phyloP scores from a whole-genome alignment of 2,888 invertebrate species.

The Pediacus dermestoides region DNA sequence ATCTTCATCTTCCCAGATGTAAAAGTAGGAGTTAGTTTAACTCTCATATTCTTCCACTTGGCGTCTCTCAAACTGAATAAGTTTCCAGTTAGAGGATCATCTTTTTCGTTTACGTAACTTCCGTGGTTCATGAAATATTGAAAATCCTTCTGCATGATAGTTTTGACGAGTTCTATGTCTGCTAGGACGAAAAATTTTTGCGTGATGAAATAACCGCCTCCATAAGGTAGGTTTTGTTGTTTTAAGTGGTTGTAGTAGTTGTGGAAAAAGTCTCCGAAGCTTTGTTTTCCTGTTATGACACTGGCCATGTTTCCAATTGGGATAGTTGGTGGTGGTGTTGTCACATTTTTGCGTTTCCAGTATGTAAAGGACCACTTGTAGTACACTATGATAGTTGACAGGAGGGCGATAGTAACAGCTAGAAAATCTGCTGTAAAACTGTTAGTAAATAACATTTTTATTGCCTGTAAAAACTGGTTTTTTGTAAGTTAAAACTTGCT shows the following conservation, averaged over 20 bases:
- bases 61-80: slow-evolving; percentile 34
- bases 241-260: slow-evolving; percentile 20
- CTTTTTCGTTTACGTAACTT: slow-evolving; percentile 32
- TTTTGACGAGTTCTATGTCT: slow-evolving; percentile 38
- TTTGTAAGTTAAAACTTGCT: too few relatives aligned
- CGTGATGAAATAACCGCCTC: slow-evolving; percentile 28
- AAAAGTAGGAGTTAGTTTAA: slow-evolving; percentile 46
- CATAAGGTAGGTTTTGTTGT: slow-evolving; percentile 19
- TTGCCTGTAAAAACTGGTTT: too few relatives aligned
- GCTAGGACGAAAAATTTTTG: slow-evolving; percentile 21
- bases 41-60: slow-evolving; percentile 47
- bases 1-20: slow-evolving; percentile 38
- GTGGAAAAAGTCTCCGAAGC: slow-evolving; percentile 12
- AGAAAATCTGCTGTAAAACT: too few relatives aligned
- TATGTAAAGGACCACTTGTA: slow-evolving; percentile 28
- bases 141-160: slow-evolving; percentile 41
- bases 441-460: too few relatives aligned
- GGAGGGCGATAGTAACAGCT: too few relatives aligned
- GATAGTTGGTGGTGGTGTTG: slow-evolving; percentile 28
- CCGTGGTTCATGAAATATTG: slow-evolving; percentile 38
- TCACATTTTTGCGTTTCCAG: slow-evolving; percentile 36
- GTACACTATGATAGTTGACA: too few relatives aligned
- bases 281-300: slow-evolving; percentile 5
- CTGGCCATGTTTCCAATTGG: slow-evolving; percentile 25
- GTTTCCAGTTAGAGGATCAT: slow-evolving; percentile 36